Percentiles rank a stretch among this genome's conserved stretches.
phyloP scores from a whole-genome alignment of 2,888 invertebrate genomes.

The Mesorhabditis sp. region DNA sequence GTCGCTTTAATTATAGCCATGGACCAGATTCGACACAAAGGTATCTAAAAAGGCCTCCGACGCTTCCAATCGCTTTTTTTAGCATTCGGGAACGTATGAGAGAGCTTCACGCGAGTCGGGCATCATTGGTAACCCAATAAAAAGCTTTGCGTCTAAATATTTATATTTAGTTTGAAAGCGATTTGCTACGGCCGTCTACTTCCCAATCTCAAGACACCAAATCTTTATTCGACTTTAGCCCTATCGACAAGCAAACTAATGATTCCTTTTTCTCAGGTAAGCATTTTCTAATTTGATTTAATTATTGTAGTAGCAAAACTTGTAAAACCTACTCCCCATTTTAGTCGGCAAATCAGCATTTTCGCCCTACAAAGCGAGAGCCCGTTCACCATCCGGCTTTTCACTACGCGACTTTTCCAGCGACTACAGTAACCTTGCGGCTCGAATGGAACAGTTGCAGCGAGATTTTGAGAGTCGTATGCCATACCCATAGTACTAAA shows the following conservation, averaged over 20 bases:
- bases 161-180: conserved; percentile 1
- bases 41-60: not conserved
- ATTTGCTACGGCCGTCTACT: not conserved
- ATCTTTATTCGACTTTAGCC: conserved; percentile 1
- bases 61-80: not conserved
- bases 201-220: not conserved
- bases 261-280: not conserved
- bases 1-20: conserved; percentile 26
- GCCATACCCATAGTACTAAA: too few species aligned
- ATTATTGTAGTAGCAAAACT: not conserved
- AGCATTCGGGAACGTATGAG: conserved; percentile 1
- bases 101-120: conserved; percentile 2
- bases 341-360: not conserved
- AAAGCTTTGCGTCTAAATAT: not conserved
- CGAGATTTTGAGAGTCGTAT: not conserved
- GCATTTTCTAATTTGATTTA: not conserved
- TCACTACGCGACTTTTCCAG: not conserved
- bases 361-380: not conserved
- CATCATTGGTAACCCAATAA: not conserved
- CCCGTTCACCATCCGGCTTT: conserved; percentile 3
- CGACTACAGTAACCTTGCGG: not conserved
- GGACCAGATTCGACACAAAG: not conserved
- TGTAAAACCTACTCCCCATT: not conserved
- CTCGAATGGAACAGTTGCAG: conserved; percentile 2
- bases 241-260: not conserved